Evolutionary conservation across 2,113 vertebrate species (phyloP).

Genomic region (Myodes glareolus): DNA sequence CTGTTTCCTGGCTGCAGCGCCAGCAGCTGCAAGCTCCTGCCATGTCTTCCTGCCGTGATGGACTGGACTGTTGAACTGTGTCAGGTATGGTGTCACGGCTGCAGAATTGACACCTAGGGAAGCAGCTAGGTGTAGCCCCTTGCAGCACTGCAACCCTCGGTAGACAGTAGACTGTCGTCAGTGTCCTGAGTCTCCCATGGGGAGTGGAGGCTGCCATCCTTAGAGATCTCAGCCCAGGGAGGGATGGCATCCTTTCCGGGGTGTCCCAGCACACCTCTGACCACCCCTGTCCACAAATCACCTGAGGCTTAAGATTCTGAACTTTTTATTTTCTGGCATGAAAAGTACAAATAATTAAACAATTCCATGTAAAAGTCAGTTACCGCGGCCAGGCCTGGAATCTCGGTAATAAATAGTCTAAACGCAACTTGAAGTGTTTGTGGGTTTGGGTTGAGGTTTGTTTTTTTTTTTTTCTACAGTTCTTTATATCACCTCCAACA

Average conservation of each 20-base stretch:
- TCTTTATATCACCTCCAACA: constrained; percentile 85
- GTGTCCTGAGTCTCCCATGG: no score
- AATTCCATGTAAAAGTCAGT: constrained; percentile 98
- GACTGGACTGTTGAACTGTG: background rate
- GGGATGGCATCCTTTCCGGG: fast-evolving
- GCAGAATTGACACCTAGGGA: background rate
- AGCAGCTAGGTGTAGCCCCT: background rate
- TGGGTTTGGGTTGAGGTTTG: constrained; percentile 70
- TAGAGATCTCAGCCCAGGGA: background rate
- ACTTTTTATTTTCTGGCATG: constrained; percentile 97
- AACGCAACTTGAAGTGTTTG: constrained; percentile 93
- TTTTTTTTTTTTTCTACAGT: constrained; percentile 85
- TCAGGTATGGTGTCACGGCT: background rate
- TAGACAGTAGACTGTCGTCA: background rate
- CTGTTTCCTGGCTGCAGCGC: background rate
- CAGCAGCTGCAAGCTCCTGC: background rate
- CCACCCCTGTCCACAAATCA: background rate
- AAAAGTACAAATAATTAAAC: constrained; percentile 99
- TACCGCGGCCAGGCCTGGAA: constrained; percentile 95
- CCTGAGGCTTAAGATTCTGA: constrained; percentile 89
- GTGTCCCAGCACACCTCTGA: no score
- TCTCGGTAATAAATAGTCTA: constrained; percentile 97
- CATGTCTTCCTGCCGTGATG: background rate
- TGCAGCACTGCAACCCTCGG: background rate
- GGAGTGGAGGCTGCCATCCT: no score